Evolutionary conservation across 2,113 vertebrate species (phyloP), one percentile per base, ranked within the genome.

Genomic region (Reinhardtius hippoglossoides): DNA sequence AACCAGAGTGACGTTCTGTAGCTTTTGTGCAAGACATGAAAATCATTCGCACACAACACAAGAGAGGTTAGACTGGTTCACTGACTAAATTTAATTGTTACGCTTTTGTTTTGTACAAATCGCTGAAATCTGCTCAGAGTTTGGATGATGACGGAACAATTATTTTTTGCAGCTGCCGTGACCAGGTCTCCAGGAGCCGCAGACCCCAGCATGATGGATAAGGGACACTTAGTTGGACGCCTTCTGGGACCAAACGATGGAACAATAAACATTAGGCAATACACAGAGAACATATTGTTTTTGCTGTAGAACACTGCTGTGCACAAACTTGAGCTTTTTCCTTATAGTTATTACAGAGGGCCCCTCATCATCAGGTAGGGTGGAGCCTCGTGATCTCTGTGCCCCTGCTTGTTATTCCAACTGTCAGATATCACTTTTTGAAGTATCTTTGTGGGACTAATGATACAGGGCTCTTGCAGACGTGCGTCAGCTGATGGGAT

Each of bases 201-300:
- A 52, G 50, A 71, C 23, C 52, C 21, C 35, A 55, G 63, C 2
- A 5, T 76, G 87, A 89, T 61, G 71, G 78, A 87, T 86, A 71
- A 40, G 67, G 71, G 55, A 72, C 62, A 67, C 44, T 69, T 67
- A 37, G 69, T 86, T 70, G 67, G 71, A 85, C 15, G 40, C 64
- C 59, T 79, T 77, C 74, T 67, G 76, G 66, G 74, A 48, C 64
- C 84, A 78, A 74, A 80, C 40, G 27, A 71, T 76, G 80, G 9
- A 76, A 80, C 31, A 35, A 55, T 70, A 84, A 87, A 76, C 55
- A 87, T 84, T 54, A 83, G 66, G 67, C 69, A 61, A 64, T 42
- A 62, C 62, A 79, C 67, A 84, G 62, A 74, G 70, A 70, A 72
- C 10, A 20, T n/a, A 79, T 68, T 82, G 71, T 87, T 86, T 68